Conservation (phyloP, 2,888 invertebrate genomes). For the Ophion obscuratus region DNA sequence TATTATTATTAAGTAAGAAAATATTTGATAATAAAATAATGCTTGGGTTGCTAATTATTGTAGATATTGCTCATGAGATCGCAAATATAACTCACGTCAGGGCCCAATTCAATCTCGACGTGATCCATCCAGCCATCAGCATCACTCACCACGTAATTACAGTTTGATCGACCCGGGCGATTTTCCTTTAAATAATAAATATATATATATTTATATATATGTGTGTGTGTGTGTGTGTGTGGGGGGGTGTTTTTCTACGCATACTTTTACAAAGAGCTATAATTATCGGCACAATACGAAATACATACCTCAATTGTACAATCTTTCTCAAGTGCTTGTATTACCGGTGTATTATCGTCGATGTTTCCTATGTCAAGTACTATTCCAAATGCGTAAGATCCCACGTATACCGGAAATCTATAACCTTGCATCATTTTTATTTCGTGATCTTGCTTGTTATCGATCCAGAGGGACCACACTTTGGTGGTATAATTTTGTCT, state of each 20-base stretch:
- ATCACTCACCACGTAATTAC: slow-evolving; percentile 70
- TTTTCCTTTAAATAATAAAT: slow-evolving; percentile 71
- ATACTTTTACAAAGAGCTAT: not conserved
- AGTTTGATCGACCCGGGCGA: slow-evolving; percentile 67
- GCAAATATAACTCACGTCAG: slow-evolving; percentile 58
- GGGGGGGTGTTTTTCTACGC: not conserved
- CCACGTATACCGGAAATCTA: slow-evolving; percentile 81
- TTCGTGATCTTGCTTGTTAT: slow-evolving; percentile 86
- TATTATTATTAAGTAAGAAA: not conserved
- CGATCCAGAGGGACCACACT: slow-evolving; percentile 76
- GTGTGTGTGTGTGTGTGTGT: no score
- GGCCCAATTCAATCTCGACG: slow-evolving; percentile 50
- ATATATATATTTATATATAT: not conserved
- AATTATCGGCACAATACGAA: not conserved
- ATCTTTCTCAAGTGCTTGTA: slow-evolving; percentile 81
- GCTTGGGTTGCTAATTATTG: not conserved
- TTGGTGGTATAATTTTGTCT: slow-evolving; percentile 21
- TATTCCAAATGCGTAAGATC: slow-evolving; percentile 78
- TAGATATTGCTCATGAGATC: not conserved
- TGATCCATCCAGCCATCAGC: slow-evolving; percentile 72
- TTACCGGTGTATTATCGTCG: slow-evolving; percentile 86
- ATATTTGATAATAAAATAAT: not conserved
- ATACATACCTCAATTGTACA: slow-evolving; percentile 84
- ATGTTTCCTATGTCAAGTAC: slow-evolving; percentile 85
- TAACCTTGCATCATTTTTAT: slow-evolving; percentile 84